Evolutionary conservation across 2,888 invertebrate genomes (phyloP), one percentile per base, ranked within the genome.

Genomic region (Crepidodera aurea): DNA sequence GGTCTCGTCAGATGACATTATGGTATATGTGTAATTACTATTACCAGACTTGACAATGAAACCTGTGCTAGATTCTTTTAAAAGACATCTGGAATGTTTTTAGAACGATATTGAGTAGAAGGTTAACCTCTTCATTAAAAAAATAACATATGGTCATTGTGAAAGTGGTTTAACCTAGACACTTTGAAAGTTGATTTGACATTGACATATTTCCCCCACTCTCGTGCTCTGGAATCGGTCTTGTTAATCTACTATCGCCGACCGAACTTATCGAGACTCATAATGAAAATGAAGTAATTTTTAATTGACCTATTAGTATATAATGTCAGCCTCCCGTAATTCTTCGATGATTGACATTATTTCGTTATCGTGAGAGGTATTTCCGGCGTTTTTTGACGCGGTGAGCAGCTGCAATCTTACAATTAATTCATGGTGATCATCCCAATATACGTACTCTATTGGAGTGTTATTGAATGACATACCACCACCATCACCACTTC

Each of bases 271-370:
- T 66, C 58, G 51, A 68, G 42, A 25, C 27, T 34, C 44, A 44
- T 44, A n/a, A 1, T 44, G 51, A 59, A 61, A 37, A 25, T 59
- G 19, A 32, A 25, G 56, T 60, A 46, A 53, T 39, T 34, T 19
- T 13, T 22, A 27, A n/a, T 18, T 18, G 19, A 27, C 12, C n/a
- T 51, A 8, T 66, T 68, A 60, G 60, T 25, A 29, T 50, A 66
- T 64, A 50, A 32, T 51, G 67, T 61, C 42, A 27, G 65, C 62
- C 62, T 70, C 69, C 42, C 51, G 59, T 62, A 71, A 60, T 68
- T 73, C 74, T 64, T 76, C 72, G 25, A 78, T 69, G 19, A 78
- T 78, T n/a, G 77, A 73, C 15, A 75, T 66, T 22, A 78, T 79
- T 72, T 80, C 77, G 54, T 76, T 76, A 46, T 68, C 58, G 60